These are phyloP conservation scores for Porites lobata DNA, from an alignment of 92 coral and sea anemone genomes.

Conservation along the genomic window DNA sequence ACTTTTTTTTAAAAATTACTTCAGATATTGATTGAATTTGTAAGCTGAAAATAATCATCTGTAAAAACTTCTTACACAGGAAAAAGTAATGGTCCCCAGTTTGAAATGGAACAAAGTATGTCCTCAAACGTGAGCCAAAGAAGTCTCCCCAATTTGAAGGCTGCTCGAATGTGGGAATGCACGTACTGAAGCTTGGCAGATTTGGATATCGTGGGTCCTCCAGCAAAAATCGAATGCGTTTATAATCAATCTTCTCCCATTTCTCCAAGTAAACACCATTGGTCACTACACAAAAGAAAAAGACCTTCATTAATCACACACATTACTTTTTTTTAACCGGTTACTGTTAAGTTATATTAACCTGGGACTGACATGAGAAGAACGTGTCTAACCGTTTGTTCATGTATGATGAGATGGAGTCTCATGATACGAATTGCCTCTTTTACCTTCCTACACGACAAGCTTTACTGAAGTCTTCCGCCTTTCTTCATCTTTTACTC, in stretches of 20 bases:
- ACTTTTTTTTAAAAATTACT: too few relatives aligned
- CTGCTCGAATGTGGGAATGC: constrained; percentile 42
- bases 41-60: too few relatives aligned
- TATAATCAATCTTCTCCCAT: constrained; percentile 54
- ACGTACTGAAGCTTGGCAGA: constrained; percentile 29
- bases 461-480: too few relatives aligned
- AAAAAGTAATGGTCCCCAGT: constrained; percentile 75
- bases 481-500: too few relatives aligned
- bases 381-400: too few relatives aligned
- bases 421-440: too few relatives aligned
- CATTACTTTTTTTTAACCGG: too few relatives aligned
- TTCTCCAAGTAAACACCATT: constrained; percentile 68
- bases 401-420: too few relatives aligned
- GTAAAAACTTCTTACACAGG: constrained; percentile 63
- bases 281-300: constrained; percentile 48
- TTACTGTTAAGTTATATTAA: too few relatives aligned
- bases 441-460: too few relatives aligned
- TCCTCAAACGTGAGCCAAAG: constrained; percentile 81
- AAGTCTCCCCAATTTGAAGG: constrained; percentile 64
- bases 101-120: constrained; percentile 82
- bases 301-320: not conserved
- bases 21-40: too few relatives aligned
- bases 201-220: constrained; percentile 57
- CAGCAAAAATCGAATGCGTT: constrained; percentile 32
- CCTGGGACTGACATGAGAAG: too few relatives aligned